Base-by-base conservation (phyloP, 2,797 vertebrate genomes). In the Mus minutoides region DNA sequence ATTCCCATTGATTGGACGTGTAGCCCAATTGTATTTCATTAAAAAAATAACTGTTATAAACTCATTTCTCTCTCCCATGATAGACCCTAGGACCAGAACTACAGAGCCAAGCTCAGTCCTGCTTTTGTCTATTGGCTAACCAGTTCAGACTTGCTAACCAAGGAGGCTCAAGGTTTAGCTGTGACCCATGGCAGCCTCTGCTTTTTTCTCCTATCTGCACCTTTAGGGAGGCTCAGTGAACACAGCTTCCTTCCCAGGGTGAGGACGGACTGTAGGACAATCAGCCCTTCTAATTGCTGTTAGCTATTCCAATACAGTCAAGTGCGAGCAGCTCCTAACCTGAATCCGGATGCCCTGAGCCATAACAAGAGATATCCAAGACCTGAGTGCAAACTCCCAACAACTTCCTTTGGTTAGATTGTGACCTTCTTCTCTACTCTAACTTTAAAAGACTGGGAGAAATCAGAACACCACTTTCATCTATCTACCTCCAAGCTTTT, bases 31-130 rank as follows among this genome's bases (percentile, higher is more conserved):
- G 2, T n/a, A 22, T 73, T 31, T 40, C 22, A 16, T 67, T 19
- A 83, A 60, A 80, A 54, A 52, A 76, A 56, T 11, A 31, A 64
- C 3, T 58, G n/a, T 60, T 60, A 54, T 17, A 43, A 69, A 12
- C 19, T 46, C n/a, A n/a, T 43, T 87, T 58, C 6, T 19, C 24
- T 83, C 37, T 10, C n/a, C 37, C 4, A 58, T 0, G 0, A 22
- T 0, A 0, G 4, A 19, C 19, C 29, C 64, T 10, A 10, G 6
- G 5, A 26, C 46, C 37, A 22, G 17, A 17, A 10, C 11, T 7
- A 46, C 62, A 46, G 43, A 4, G 37, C 40, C 29, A 26, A 12
- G 14, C 49, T 86, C 52, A 13, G 14, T 17, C 43, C n/a, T 10
- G n/a, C 75, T 31, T 10, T 12, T 31, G 5, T 49, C 77, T 16